These are phyloP conservation scores for Scrobipalpa costella DNA, from an alignment of 2,888 invertebrate species.

Conservation along the genomic window DNA sequence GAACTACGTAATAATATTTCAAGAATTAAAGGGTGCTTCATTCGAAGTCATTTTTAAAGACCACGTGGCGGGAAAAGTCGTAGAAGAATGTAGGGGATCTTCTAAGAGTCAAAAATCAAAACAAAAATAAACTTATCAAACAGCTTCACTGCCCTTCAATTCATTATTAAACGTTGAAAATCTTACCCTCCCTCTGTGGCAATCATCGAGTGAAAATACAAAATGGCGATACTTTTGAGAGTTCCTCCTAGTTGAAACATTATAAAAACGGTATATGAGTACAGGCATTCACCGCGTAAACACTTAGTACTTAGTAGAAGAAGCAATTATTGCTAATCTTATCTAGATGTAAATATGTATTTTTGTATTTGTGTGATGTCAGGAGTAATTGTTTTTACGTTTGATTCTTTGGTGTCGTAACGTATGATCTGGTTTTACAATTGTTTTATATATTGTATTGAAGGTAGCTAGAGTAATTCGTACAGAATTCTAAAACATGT, in stretches of 20 bases:
- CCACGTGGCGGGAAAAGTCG: no score
- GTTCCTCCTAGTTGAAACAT: neutral
- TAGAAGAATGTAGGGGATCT: no score
- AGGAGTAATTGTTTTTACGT: neutral
- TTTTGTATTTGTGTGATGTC: neutral
- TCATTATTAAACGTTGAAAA: no score
- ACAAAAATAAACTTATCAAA: no score
- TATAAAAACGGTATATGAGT: neutral
- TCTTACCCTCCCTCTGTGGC: no score
- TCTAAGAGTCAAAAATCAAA: no score
- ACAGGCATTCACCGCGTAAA: neutral
- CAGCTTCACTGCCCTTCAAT: no score
- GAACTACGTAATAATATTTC: no score
- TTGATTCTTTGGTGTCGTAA: neutral
- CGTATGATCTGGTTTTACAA: neutral
- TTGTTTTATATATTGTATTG: neutral
- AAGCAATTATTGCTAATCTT: neutral
- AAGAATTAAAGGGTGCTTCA: no score
- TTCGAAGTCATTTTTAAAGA: no score
- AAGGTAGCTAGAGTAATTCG: conserved; percentile 9
- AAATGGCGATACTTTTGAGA: neutral
- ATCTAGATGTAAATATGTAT: conserved; percentile 10
- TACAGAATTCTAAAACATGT: neutral
- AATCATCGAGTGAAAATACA: no score
- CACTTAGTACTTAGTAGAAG: conserved; percentile 2